A percentile compares a stretch with the other conserved stretches of the same genome.
phyloP scores from a whole-genome alignment of 2,113 vertebrate genomes.

The Eptatretus burgeri region DNA sequence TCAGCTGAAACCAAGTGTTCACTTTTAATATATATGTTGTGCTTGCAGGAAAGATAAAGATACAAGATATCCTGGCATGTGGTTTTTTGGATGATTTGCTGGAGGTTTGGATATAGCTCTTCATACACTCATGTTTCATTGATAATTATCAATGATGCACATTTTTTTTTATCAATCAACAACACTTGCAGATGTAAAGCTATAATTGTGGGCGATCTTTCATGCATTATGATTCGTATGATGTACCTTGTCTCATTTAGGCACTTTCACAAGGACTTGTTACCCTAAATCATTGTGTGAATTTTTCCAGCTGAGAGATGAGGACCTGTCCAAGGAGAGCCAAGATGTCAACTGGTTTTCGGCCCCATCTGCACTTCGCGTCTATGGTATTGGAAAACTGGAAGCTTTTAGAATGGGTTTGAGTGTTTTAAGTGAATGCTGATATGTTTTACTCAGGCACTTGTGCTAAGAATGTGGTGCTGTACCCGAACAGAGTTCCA shows the following conservation, averaged over 20 bases:
- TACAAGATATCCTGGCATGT: conserved; percentile 92
- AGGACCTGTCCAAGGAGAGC: conserved; percentile 89
- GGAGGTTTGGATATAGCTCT: conserved; percentile 24
- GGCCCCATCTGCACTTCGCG: conserved; percentile 63
- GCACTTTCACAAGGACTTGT: too few relatives aligned
- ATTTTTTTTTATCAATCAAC: background rate
- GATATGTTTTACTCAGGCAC: too few relatives aligned
- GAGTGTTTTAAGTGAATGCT: too few relatives aligned
- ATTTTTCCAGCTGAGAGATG: conserved; percentile 55
- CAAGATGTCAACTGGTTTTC: conserved; percentile 99
- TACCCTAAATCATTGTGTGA: too few relatives aligned
- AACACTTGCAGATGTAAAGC: background rate
- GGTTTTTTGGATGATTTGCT: conserved; percentile 84
- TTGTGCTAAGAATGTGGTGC: too few relatives aligned
- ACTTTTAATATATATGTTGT: background rate
- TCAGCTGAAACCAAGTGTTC: too few relatives aligned
- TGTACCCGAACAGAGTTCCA: too few relatives aligned
- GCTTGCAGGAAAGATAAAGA: conserved; percentile 72
- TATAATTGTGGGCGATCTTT: too few relatives aligned
- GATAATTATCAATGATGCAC: conserved; percentile 12
- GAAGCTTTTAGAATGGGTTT: background rate
- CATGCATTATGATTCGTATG: too few relatives aligned
- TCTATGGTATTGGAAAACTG: conserved; percentile 38
- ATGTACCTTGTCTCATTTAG: too few relatives aligned
- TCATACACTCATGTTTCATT: background rate